Evolutionary conservation across 2,797 vertebrate genomes (phyloP).

Genomic region (Argyrosomus regius): DNA sequence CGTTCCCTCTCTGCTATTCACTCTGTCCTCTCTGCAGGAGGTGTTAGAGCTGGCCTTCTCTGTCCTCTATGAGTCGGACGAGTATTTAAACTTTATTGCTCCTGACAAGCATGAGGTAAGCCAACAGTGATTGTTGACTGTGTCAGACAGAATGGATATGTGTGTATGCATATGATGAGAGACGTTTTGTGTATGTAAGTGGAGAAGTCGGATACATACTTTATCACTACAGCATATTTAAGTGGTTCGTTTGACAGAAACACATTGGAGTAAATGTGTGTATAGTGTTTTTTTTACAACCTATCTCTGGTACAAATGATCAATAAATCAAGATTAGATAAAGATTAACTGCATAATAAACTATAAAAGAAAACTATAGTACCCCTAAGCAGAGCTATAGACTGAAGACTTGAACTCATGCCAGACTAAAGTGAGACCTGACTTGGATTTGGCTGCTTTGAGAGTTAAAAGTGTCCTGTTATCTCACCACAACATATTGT

Average conservation of each 20-base stretch:
- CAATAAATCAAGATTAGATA: background rate
- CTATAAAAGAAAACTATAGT: background rate
- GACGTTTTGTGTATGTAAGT: background rate
- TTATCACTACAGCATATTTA: background rate
- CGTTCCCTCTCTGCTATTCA: constrained; percentile 24
- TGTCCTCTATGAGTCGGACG: constrained; percentile 97
- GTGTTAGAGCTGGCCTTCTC: constrained; percentile 98
- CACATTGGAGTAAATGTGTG: background rate
- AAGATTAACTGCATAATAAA: background rate
- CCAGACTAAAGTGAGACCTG: background rate
- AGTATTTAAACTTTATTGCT: constrained; percentile 98
- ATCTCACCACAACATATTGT: background rate
- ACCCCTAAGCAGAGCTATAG: background rate
- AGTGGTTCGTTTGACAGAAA: background rate
- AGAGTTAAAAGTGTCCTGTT: background rate
- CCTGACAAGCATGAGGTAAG: constrained; percentile 98
- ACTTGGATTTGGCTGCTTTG: background rate
- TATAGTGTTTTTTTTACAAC: background rate
- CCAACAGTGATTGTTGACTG: background rate
- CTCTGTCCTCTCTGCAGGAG: constrained; percentile 86
- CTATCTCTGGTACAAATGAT: background rate
- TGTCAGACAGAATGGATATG: constrained; percentile 31
- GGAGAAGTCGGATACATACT: background rate
- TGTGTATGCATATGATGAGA: constrained; percentile 8
- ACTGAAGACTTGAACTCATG: background rate